Percentiles rank a stretch among this genome's conserved stretches.
Conservation (phyloP, 2,113 vertebrate genomes). For the Rhegmatorhina hoffmannsi region DNA sequence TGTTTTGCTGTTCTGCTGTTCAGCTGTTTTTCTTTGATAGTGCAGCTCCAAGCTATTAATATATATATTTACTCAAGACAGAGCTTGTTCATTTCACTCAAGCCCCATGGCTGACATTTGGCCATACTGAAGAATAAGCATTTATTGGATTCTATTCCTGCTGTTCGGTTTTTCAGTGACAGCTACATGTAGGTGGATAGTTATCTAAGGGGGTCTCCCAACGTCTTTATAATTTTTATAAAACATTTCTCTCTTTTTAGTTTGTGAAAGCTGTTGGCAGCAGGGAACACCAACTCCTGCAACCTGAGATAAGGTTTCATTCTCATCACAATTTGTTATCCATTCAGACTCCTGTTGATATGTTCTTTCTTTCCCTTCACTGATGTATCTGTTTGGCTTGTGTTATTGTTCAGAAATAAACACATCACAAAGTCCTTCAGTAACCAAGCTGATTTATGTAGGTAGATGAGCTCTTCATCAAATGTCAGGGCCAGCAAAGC, state of each 20-base stretch:
- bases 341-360: constrained; percentile 46
- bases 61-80: constrained; percentile 20
- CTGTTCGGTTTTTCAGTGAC: constrained; percentile 45
- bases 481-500: not conserved
- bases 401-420: constrained; percentile 42
- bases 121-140: not conserved
- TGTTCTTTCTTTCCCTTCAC: constrained; percentile 21
- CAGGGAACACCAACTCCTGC: constrained; percentile 27
- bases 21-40: constrained; percentile 34
- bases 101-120: constrained; percentile 15
- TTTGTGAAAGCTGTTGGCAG: constrained; percentile 37
- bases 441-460: not conserved
- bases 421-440: constrained; percentile 1
- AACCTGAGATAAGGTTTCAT: constrained; percentile 56
- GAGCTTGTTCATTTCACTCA: not conserved
- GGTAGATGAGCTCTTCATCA: constrained; percentile 11
- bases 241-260: constrained; percentile 41
- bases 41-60: constrained; percentile 31
- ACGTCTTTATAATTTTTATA: constrained; percentile 53
- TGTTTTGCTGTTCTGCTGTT: constrained; percentile 28
- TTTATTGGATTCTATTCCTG: constrained; percentile 39
- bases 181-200: constrained; percentile 50
- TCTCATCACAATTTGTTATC: constrained; percentile 51
- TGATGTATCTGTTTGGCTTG: constrained; percentile 41
- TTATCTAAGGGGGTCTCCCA: constrained; percentile 40